Evolutionary conservation across 37 sponge, comb jelly and placozoan species (phyloP), one percentile per base, ranked within the genome.

Genomic region (Diacarnus erythraeanus): DNA sequence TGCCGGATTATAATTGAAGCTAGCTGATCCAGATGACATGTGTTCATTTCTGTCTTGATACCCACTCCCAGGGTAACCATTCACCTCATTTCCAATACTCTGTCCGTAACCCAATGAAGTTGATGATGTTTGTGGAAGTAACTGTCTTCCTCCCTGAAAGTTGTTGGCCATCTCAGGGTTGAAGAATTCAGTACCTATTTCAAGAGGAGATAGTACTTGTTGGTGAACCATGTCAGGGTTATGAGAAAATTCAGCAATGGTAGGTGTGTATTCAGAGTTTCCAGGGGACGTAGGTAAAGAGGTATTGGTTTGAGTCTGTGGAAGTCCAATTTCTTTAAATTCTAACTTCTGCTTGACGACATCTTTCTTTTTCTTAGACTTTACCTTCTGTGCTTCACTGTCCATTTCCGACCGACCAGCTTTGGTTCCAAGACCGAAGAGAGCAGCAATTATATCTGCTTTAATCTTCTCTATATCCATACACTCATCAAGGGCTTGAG

Each of bases 381-480:
- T 56, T 5, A 61, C 15, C 39, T 47, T 35, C 10, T n/a, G 38
- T 33, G 26, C 25, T 6, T 25, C 20, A 2, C 35, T 21, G 22
- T 26, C 38, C 12, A 30, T 17, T 26, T 56, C 75, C 31, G 59
- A 59, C 27, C 69, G 25, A 18, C 72, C 57, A 3, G 51, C 57
- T 34, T 41, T 59, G 12, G 71, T 70, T 22, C 78, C 85, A 18
- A 84, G 38, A 8, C 78, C 85, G 33, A 71, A 77, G 30, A 84
- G 42, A 38, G 71, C 44, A 20, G 72, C 72, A 29, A 75, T 44
- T 1, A 91, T 83, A 30, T 91, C 78, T 1, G 75, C 57, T 42
- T 91, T 91, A 27, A 86, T 72, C 61, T 86, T 91, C 37, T 91
- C 92, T 20, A 91, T 86, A 36, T 91, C 92, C 29, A 91, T 4